A percentile compares a stretch with the other conserved stretches of the same genome.
phyloP scores from a whole-genome alignment of 2,113 vertebrate species.

The Ptilonorhynchus violaceus region DNA sequence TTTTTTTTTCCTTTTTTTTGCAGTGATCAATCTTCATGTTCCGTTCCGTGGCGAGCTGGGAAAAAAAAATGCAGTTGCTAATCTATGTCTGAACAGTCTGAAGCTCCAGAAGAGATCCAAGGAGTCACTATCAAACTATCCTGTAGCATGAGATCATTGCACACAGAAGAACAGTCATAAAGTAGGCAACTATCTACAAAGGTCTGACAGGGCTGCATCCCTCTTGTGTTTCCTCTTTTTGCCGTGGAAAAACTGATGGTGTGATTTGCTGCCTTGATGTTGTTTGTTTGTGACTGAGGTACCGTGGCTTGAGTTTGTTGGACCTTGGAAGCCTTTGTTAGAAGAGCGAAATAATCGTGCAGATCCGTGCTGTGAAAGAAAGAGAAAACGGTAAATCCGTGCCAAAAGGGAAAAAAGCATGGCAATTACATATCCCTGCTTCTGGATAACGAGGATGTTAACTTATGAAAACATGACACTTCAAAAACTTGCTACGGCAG shows the following conservation, averaged over 20 bases:
- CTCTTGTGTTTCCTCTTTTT: conserved; percentile 97
- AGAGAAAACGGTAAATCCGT: background rate
- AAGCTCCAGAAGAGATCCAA: conserved; percentile 70
- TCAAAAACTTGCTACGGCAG: background rate
- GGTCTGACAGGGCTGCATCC: conserved; percentile 85
- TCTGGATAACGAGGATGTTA: rapidly evolving
- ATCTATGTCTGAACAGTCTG: conserved; percentile 75
- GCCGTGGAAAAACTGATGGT: conserved; percentile 86
- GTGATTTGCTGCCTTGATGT: conserved; percentile 86
- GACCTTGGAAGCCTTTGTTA: conserved; percentile 86
- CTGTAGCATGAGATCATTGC: conserved; percentile 74
- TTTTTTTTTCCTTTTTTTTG: conserved; percentile 9
- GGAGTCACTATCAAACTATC: conserved; percentile 74
- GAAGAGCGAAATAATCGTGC: conserved; percentile 82
- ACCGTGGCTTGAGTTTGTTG: conserved; percentile 81
- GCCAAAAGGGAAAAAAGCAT: rapidly evolving
- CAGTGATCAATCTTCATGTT: conserved; percentile 79
- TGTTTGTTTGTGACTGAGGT: conserved; percentile 82
- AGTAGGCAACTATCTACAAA: conserved; percentile 89
- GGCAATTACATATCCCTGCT: background rate
- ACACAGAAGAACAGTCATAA: conserved; percentile 72
- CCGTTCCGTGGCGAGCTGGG: conserved; percentile 81
- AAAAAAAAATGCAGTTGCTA: conserved; percentile 78
- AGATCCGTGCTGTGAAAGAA: conserved; percentile 72
- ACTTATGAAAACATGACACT: background rate